phyloP scores from a whole-genome alignment of 2,888 invertebrate genomes.

The Agapetus fuscipes region DNA sequence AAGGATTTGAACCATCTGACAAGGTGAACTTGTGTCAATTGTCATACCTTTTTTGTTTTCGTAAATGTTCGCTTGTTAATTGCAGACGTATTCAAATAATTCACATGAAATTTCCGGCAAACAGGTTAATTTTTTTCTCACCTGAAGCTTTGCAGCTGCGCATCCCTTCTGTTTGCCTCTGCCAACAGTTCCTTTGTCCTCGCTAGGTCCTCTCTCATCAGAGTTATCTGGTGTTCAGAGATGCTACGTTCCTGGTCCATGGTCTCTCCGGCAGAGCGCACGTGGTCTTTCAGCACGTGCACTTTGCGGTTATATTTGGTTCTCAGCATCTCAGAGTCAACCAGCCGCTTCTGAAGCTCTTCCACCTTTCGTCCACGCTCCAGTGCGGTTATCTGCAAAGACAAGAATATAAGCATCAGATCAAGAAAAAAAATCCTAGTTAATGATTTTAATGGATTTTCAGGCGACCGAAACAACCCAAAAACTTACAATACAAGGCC shows the following conservation, averaged over 20 bases:
- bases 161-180: slow-evolving; percentile 66
- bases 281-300: slow-evolving; percentile 61
- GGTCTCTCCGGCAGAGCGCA: slow-evolving; percentile 54
- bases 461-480: slow-evolving; percentile 1
- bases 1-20: too few species aligned
- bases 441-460: not conserved
- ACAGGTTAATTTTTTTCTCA: slow-evolving; percentile 24
- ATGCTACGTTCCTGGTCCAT: slow-evolving; percentile 61
- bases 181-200: slow-evolving; percentile 63
- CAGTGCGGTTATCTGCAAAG: slow-evolving; percentile 63
- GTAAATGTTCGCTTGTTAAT: not conserved
- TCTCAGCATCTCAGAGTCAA: slow-evolving; percentile 71
- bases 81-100: not conserved
- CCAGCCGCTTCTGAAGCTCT: slow-evolving; percentile 69
- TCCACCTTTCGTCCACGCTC: slow-evolving; percentile 78
- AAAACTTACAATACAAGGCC: not conserved
- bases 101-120: not conserved
- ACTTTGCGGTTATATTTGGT: slow-evolving; percentile 66
- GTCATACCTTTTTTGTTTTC: not conserved
- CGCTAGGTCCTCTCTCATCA: slow-evolving; percentile 66
- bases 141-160: slow-evolving; percentile 68
- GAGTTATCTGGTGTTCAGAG: slow-evolving; percentile 57
- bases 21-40: too few species aligned
- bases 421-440: slow-evolving; percentile 7
- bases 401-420: slow-evolving; percentile 9